phyloP scores from a whole-genome alignment of 1,140 invertebrate genomes.

The Bacillus rossius region DNA sequence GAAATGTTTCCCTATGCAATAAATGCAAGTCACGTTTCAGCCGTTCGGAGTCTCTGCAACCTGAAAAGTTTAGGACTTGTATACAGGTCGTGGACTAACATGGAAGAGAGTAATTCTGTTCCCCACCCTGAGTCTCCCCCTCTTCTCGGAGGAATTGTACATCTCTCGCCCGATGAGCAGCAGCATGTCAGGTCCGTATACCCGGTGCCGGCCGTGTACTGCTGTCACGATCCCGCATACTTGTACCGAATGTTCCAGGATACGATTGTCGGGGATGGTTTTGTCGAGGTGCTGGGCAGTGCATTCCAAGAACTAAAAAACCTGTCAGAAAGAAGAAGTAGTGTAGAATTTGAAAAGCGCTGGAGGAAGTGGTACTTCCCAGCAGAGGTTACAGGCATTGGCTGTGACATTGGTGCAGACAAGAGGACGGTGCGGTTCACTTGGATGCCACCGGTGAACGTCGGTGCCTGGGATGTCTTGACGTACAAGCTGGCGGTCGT shows the following conservation, averaged over 20 bases:
- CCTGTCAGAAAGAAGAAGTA: background rate
- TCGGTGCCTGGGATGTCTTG: background rate
- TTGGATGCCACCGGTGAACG: constrained; percentile 1
- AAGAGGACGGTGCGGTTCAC: background rate
- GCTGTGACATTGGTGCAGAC: background rate
- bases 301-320: background rate
- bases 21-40: constrained; percentile 42
- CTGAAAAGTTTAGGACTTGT: constrained; percentile 34
- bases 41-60: constrained; percentile 41
- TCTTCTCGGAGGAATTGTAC: constrained; percentile 38
- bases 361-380: background rate
- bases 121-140: constrained; percentile 36
- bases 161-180: constrained; percentile 37
- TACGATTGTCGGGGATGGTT: constrained; percentile 39
- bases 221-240: constrained; percentile 48
- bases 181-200: constrained; percentile 33
- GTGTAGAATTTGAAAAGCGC: too few relatives aligned
- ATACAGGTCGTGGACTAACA: constrained; percentile 45
- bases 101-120: constrained; percentile 32
- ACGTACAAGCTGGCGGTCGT: background rate
- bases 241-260: constrained; percentile 51
- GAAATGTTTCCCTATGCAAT: constrained; percentile 44
- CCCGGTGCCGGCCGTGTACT: constrained; percentile 41
- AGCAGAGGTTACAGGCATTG: background rate
- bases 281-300: background rate